These are phyloP conservation scores for Dicrostonyx torquatus DNA, from an alignment of 2,797 vertebrate genomes.

Conservation along the genomic window DNA sequence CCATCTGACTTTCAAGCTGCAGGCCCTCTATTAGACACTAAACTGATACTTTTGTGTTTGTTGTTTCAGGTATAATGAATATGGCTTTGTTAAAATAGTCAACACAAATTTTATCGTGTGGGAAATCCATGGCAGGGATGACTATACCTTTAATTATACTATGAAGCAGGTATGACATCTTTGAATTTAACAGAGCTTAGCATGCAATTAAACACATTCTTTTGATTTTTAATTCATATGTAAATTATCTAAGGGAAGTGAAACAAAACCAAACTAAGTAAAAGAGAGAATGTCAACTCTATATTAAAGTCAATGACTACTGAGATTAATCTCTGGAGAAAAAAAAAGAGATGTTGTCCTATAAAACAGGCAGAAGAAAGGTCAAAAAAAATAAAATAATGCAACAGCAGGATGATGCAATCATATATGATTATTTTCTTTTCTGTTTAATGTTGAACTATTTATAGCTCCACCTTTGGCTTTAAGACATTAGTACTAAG, in stretches of 20 bases:
- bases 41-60: neutral
- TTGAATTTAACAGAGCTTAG: neutral
- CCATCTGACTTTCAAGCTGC: neutral
- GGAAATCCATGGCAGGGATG: constrained; percentile 75
- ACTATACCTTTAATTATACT: constrained; percentile 63
- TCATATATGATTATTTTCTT: neutral
- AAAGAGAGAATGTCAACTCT: neutral
- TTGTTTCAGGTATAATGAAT: constrained; percentile 39
- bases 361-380: neutral
- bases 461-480: neutral
- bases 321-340: neutral
- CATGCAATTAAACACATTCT: neutral
- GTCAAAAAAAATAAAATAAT: neutral
- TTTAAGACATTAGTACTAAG: neutral
- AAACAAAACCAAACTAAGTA: neutral
- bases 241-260: neutral
- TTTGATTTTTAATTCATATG: neutral
- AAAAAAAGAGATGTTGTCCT: neutral
- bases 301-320: neutral
- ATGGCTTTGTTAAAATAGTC: constrained; percentile 24
- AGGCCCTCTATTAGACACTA: neutral
- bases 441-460: neutral
- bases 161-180: constrained; percentile 57
- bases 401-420: neutral
- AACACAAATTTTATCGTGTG: constrained; percentile 70